Base-by-base conservation (phyloP, 2,888 invertebrate genomes). In the Eristalis arbustorum region DNA sequence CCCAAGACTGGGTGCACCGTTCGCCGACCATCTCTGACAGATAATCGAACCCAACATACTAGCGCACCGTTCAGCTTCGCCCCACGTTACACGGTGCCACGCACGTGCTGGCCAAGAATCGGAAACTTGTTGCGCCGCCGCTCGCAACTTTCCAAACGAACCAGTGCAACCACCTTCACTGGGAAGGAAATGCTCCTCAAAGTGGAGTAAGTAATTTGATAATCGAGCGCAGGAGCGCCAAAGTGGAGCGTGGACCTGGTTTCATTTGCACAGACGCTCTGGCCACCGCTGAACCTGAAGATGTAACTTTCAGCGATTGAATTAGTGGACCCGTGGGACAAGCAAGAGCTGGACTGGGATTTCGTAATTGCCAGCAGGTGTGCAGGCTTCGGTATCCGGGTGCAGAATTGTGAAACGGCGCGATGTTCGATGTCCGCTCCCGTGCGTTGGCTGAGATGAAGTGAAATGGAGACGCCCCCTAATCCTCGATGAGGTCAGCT, bases 131-230 rank as follows among this genome's bases (percentile, higher is more conserved):
- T 74, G 57, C 57, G 40, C 57, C 25, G 14, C 13, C 79, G 25
- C n/a, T 31, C 61, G 69, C 31, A 64, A 85, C 73, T 69, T 72
- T 87, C 69, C 71, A 82, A 87, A 61, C 59, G 67, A 82, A 87
- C 82, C 72, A 64, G 85, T 82, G 59, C 42, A 63, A 64, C 77
- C 85, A 87, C 85, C 77, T 87, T 82, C 85, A 82, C 85, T 78
- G 76, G 71, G 62, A 73, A 73, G 66, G 77, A 77, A 69, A 71
- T 82, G 59, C 66, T 8, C 37, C 56, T 71, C 13, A 61, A 71
- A 76, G 77, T 69, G 59, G 62, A 82, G 74, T 77, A 74, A 76
- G 73, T 69, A 78, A 78, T 78, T 78, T 82, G 85, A 82, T 82
- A 78, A 87, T 78, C 82, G 69, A 71, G 82, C 56, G 74, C 82